Conservation (phyloP, 2,797 vertebrate species). For the Gallinago solitaria region DNA sequence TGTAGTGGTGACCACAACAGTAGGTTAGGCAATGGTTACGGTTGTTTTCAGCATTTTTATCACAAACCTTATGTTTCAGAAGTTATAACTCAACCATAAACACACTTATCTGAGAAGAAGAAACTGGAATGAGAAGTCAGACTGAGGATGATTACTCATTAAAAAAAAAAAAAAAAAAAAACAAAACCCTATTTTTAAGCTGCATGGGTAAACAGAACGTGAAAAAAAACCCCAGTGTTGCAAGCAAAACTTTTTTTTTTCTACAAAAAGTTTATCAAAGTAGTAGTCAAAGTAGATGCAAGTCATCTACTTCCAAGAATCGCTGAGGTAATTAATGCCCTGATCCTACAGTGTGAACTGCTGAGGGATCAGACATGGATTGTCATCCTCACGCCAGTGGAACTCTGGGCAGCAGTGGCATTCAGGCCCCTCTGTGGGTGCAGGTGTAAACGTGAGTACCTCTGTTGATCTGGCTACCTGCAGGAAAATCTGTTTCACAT, state of each 20-base stretch:
- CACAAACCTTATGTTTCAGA: conserved; percentile 15
- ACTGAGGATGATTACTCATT: not conserved
- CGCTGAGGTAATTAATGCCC: not conserved
- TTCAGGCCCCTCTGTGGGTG: not conserved
- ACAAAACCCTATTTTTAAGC: not conserved
- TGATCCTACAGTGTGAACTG: not conserved
- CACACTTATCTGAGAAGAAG: not conserved
- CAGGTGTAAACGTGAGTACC: not conserved
- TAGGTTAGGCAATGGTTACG: not conserved
- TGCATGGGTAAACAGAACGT: not conserved
- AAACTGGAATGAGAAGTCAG: not conserved
- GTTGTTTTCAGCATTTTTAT: not conserved
- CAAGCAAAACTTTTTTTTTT: not conserved
- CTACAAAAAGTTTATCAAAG: not conserved
- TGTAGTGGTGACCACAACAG: not conserved
- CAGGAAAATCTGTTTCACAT: not conserved
- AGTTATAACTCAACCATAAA: not conserved
- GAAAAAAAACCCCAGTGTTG: fast-evolving
- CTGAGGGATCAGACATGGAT: not conserved
- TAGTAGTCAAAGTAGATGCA: not conserved
- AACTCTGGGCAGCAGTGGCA: not conserved
- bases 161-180: not conserved
- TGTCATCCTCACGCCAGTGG: not conserved
- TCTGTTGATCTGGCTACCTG: not conserved
- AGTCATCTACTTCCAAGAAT: not conserved